Percentiles rank a stretch among this genome's conserved stretches.
Conservation (phyloP, 2,797 vertebrate genomes). For the Botia kubotai region DNA sequence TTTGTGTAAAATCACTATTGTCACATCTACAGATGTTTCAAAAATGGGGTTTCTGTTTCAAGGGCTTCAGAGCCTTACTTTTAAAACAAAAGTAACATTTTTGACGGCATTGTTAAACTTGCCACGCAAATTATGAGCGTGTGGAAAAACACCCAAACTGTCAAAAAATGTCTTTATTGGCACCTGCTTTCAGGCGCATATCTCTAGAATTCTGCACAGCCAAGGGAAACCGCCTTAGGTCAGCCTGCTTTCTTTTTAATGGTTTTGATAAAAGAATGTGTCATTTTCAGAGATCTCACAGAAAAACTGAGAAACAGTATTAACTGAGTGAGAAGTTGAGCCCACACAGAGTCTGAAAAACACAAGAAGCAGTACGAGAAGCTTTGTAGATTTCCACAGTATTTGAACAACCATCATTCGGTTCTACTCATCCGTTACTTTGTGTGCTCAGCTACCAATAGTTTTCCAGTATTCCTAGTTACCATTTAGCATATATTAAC, state of each 20-base stretch:
- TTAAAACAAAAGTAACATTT: not conserved
- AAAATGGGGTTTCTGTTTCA: too few species aligned
- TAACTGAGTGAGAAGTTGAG: not conserved
- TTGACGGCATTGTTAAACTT: not conserved
- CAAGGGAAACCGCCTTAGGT: not conserved
- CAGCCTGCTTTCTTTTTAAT: conserved; percentile 2
- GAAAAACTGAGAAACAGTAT: not conserved
- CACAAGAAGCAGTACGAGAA: not conserved
- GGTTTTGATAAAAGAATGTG: not conserved
- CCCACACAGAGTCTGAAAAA: not conserved
- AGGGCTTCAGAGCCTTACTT: not conserved
- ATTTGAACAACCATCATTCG: too few species aligned
- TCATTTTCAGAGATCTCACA: not conserved
- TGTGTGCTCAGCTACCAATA: too few species aligned
- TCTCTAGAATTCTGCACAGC: not conserved
- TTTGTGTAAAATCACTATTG: too few species aligned
- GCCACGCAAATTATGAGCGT: not conserved
- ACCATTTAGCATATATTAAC: too few species aligned
- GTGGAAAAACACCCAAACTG: not conserved
- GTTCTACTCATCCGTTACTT: too few species aligned
- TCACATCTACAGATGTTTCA: too few species aligned
- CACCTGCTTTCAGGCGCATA: not conserved
- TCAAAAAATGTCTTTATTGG: not conserved
- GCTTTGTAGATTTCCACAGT: not conserved
- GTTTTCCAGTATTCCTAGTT: too few species aligned